Percentiles rank a stretch among this genome's conserved stretches.
phyloP scores from a whole-genome alignment of 2,888 invertebrate species.

The Melitaea athalia region DNA sequence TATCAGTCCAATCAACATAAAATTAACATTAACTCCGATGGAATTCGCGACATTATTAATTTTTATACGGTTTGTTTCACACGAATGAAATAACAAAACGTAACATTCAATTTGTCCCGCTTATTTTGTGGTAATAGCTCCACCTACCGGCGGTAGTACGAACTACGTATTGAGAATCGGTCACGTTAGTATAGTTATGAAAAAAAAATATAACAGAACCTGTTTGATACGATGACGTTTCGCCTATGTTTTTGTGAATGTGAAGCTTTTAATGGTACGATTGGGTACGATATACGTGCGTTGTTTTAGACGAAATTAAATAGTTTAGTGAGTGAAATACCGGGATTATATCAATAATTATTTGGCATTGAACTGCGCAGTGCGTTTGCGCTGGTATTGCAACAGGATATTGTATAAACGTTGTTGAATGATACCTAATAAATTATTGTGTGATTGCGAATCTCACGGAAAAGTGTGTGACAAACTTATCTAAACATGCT shows the following conservation, averaged over 20 bases:
- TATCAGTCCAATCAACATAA: slow-evolving; percentile 60
- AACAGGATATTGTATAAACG: background rate
- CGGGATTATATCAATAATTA: slow-evolving; percentile 3
- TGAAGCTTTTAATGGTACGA: slow-evolving; percentile 51
- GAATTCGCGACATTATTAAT: slow-evolving; percentile 59
- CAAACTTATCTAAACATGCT: slow-evolving; percentile 33
- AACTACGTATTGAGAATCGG: slow-evolving; percentile 53
- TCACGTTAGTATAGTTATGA: slow-evolving; percentile 60
- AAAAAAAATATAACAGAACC: slow-evolving; percentile 67
- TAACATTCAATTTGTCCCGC: slow-evolving; percentile 49
- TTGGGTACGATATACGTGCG: slow-evolving; percentile 43
- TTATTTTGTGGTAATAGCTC: slow-evolving; percentile 39
- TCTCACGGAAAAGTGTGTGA: slow-evolving; percentile 56
- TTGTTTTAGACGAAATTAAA: slow-evolving; percentile 33
- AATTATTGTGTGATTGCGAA: slow-evolving; percentile 21
- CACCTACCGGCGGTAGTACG: slow-evolving; percentile 54
- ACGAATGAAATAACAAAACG: slow-evolving; percentile 45
- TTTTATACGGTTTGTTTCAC: slow-evolving; percentile 61
- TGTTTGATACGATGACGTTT: slow-evolving; percentile 74
- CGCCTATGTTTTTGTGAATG: slow-evolving; percentile 69
- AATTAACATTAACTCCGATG: slow-evolving; percentile 53
- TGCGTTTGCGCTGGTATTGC: slow-evolving; percentile 17
- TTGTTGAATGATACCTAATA: slow-evolving; percentile 6
- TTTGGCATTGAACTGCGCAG: background rate
- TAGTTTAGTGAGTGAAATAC: slow-evolving; percentile 19